Conservation (phyloP, 2,888 invertebrate species). For the Brachypalpus laphriformis region DNA sequence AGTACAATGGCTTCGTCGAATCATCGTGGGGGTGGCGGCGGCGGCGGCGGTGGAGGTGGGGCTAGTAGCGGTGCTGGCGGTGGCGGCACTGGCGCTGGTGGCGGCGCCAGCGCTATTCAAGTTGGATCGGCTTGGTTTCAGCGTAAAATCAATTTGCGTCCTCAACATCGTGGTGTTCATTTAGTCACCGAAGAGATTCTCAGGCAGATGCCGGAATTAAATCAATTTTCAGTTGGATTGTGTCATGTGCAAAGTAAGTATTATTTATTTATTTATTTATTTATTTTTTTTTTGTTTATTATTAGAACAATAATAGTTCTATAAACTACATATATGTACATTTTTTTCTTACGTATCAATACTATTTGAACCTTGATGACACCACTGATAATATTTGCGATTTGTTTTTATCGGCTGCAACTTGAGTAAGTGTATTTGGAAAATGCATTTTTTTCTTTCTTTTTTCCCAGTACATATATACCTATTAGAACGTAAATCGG, state of each 20-base stretch:
- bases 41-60: slow-evolving; percentile 69
- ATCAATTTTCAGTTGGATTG: slow-evolving; percentile 96
- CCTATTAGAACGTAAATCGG: too few relatives aligned
- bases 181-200: slow-evolving; percentile 98
- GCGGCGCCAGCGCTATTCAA: slow-evolving; percentile 88
- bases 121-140: slow-evolving; percentile 99
- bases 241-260: slow-evolving; percentile 98
- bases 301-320: too few relatives aligned
- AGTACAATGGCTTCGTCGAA: slow-evolving; percentile 83
- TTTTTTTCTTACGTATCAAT: too few relatives aligned
- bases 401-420: too few relatives aligned
- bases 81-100: slow-evolving; percentile 70
- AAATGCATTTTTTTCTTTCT: too few relatives aligned
- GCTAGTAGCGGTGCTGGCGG: slow-evolving; percentile 83
- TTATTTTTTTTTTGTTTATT: slow-evolving; percentile 3
- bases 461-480: too few relatives aligned
- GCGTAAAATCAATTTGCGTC: slow-evolving; percentile 97
- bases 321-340: too few relatives aligned
- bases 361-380: not conserved
- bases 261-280: not conserved
- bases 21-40: slow-evolving; percentile 81
- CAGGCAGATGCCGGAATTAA: slow-evolving; percentile 96
- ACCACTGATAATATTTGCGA: not conserved
- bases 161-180: slow-evolving; percentile 98
- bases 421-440: too few relatives aligned